Evolutionary conservation across 2,113 vertebrate genomes (phyloP).

Genomic region (Propithecus coquereli): DNA sequence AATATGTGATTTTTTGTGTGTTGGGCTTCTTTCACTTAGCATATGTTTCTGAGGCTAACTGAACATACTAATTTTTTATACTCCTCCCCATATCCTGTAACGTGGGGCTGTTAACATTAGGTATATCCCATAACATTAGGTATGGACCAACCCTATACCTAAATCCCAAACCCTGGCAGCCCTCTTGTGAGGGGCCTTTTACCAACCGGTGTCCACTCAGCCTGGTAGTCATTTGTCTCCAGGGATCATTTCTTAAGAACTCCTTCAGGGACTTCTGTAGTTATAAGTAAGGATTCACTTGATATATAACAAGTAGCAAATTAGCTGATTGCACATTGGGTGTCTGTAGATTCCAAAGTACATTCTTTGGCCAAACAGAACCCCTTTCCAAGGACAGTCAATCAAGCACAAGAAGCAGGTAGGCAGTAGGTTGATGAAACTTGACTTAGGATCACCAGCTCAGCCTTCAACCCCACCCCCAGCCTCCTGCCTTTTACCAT

Average conservation of each 20-base stretch:
- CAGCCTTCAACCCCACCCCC: neutral
- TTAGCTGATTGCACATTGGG: neutral
- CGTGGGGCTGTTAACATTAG: no score
- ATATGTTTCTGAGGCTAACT: neutral
- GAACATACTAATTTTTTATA: neutral
- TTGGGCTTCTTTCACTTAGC: neutral
- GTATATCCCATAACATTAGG: no score
- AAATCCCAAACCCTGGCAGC: neutral
- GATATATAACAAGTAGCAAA: neutral
- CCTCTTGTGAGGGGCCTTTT: neutral
- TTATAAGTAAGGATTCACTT: neutral
- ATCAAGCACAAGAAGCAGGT: neutral
- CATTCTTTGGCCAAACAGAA: neutral
- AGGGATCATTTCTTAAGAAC: neutral
- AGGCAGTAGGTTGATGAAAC: neutral
- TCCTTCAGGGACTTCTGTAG: neutral
- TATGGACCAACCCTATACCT: neutral
- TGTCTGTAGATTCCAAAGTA: neutral
- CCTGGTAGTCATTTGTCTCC: neutral
- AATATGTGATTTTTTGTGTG: neutral
- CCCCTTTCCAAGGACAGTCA: neutral
- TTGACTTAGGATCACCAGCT: neutral
- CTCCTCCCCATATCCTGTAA: neutral
- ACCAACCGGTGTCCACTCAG: neutral
- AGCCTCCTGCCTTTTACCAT: neutral